Percentiles rank a stretch among this genome's conserved stretches.
Conservation (phyloP, 2,888 invertebrate species). For the Masnerella sp. region DNA sequence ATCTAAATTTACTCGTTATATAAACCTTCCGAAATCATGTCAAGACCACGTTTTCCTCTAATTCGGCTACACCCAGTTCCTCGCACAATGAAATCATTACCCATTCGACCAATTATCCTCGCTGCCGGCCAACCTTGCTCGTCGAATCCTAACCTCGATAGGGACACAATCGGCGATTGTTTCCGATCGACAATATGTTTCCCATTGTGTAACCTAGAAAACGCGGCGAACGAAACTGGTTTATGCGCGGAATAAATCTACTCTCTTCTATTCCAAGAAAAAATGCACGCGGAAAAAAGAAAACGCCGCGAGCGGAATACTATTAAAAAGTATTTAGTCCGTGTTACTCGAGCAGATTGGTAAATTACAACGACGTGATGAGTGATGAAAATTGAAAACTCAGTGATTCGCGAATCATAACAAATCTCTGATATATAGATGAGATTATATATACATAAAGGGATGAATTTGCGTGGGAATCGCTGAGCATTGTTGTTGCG, state of each 20-base stretch:
- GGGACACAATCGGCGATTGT: conserved; percentile 41
- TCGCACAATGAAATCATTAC: background rate
- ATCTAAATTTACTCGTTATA: too few species aligned
- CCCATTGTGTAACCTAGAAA: conserved; percentile 54
- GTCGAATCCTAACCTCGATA: conserved; percentile 29
- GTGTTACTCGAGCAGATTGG: conserved; percentile 28
- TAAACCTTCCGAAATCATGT: too few species aligned
- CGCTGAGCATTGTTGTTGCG: conserved; percentile 36
- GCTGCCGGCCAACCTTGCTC: conserved; percentile 19
- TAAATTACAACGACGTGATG: background rate
- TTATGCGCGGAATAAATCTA: conserved; percentile 28
- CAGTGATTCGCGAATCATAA: background rate
- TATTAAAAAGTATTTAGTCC: conserved; percentile 45
- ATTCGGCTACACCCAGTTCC: background rate
- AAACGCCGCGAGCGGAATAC: conserved; percentile 26
- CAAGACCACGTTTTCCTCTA: too few species aligned
- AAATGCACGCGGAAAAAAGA: conserved; percentile 30
- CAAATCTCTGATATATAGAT: background rate
- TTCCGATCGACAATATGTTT: conserved; percentile 38
- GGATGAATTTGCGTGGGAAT: conserved; percentile 46
- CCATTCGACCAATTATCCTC: background rate
- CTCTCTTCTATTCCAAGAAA: conserved; percentile 38
- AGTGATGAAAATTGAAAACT: background rate
- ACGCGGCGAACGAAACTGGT: conserved; percentile 39
- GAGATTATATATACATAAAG: too few species aligned